A percentile compares a stretch with the other conserved stretches of the same genome.
Evolutionary conservation across 2,797 vertebrate genomes (phyloP).

Genomic region (Coracias cyanogaster): DNA sequence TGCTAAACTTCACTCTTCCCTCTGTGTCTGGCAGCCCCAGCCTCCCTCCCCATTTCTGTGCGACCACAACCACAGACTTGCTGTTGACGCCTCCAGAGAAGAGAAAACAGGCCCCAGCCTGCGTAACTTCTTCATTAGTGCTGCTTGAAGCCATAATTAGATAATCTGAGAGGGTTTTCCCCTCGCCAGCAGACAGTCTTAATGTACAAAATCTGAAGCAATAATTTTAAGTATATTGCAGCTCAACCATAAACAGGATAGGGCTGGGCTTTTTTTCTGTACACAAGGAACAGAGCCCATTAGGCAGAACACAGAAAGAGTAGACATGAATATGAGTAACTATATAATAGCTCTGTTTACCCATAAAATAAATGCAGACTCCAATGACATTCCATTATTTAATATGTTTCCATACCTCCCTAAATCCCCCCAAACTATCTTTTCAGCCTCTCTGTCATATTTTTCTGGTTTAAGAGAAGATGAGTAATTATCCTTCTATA

Average conservation of each 20-base stretch:
- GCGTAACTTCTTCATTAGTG: constrained; percentile 59
- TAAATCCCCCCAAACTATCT: constrained; percentile 6
- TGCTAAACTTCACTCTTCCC: background rate
- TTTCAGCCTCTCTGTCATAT: constrained; percentile 50
- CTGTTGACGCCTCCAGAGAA: constrained; percentile 64
- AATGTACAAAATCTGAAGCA: constrained; percentile 63
- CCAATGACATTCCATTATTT: constrained; percentile 19
- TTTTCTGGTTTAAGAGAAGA: constrained; percentile 55
- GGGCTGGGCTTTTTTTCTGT: background rate
- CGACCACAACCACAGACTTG: constrained; percentile 60
- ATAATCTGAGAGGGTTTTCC: constrained; percentile 69
- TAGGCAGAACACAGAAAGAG: constrained; percentile 54
- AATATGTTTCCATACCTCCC: background rate
- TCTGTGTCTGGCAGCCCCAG: constrained; percentile 11
- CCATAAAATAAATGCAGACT: constrained; percentile 36
- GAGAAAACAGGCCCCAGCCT: constrained; percentile 71
- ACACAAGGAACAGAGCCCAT: constrained; percentile 31
- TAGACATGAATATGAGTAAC: constrained; percentile 23
- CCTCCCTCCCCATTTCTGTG: constrained; percentile 3
- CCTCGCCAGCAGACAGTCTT: constrained; percentile 73
- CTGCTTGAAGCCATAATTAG: constrained; percentile 72
- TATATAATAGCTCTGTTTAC: constrained; percentile 17
- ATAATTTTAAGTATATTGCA: constrained; percentile 63
- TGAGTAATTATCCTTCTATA: constrained; percentile 48
- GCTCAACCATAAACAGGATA: constrained; percentile 70